phyloP scores from a whole-genome alignment of 2,888 invertebrate species.

The Andrena trimmerana region DNA sequence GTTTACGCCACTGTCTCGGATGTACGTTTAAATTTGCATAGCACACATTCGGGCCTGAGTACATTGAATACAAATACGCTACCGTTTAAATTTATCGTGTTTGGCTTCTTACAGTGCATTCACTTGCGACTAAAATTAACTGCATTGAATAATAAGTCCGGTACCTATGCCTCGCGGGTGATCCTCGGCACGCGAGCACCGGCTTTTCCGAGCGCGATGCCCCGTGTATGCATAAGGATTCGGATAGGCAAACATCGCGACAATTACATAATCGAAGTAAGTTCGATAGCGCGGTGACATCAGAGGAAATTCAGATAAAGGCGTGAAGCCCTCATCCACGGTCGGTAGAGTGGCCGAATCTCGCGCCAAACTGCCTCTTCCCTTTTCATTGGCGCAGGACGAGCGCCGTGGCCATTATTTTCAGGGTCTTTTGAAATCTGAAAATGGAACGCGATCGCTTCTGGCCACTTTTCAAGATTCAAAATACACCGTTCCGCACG shows the following conservation, averaged over 20 bases:
- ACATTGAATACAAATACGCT: background rate
- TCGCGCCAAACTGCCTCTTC: background rate
- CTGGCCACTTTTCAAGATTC: slow-evolving; percentile 27
- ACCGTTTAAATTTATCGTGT: slow-evolving; percentile 16
- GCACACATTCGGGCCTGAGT: no score
- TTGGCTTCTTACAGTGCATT: slow-evolving; percentile 36
- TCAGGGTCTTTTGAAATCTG: slow-evolving; percentile 2
- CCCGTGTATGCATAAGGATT: slow-evolving; percentile 5
- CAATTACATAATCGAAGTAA: slow-evolving; percentile 32
- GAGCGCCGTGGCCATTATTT: slow-evolving; percentile 15
- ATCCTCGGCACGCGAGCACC: slow-evolving; percentile 38
- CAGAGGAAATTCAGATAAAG: background rate
- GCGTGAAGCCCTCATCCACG: background rate
- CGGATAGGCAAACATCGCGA: slow-evolving; percentile 19
- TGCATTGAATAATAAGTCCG: slow-evolving; percentile 34
- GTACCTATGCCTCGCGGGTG: background rate
- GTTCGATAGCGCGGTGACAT: slow-evolving; percentile 15
- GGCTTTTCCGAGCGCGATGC: slow-evolving; percentile 27
- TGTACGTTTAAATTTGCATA: background rate
- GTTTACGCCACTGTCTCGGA: background rate
- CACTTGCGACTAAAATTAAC: slow-evolving; percentile 52
- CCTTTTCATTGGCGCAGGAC: background rate
- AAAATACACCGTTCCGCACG: slow-evolving; percentile 15
- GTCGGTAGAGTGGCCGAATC: background rate
- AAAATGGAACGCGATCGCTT: background rate